Evolutionary conservation across 2,888 invertebrate genomes (phyloP).

Genomic region (Caenorhabditis sinica): DNA sequence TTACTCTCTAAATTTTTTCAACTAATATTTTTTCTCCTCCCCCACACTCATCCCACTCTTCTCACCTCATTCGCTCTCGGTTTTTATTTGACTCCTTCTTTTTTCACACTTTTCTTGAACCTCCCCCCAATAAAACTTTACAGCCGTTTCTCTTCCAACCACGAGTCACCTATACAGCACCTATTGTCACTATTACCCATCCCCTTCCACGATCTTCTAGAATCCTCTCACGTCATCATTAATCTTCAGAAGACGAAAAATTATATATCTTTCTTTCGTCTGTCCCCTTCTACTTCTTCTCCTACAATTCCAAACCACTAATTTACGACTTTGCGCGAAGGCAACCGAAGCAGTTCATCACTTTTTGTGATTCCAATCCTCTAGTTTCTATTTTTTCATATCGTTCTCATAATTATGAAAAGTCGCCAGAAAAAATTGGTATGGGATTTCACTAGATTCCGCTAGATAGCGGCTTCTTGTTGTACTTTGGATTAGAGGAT

Average conservation of each 20-base stretch:
- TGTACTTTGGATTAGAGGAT: too few relatives aligned
- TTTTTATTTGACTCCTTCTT: neutral
- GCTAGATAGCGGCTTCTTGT: too few relatives aligned
- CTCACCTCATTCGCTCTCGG: conserved; percentile 15
- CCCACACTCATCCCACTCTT: conserved; percentile 12
- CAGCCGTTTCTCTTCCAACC: conserved; percentile 11
- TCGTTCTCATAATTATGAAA: conserved; percentile 39
- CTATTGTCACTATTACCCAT: neutral
- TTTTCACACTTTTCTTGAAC: conserved; percentile 18
- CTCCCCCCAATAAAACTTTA: conserved; percentile 58
- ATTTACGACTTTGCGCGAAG: conserved; percentile 60
- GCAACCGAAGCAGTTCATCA: conserved; percentile 37
- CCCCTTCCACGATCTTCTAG: too few relatives aligned
- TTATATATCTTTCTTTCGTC: conserved; percentile 24
- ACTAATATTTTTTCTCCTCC: neutral
- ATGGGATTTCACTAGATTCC: neutral
- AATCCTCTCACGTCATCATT: conserved; percentile 29
- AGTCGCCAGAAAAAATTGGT: neutral
- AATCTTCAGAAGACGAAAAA: conserved; percentile 42
- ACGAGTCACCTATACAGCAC: neutral
- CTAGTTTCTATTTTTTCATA: neutral
- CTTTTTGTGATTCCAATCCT: conserved; percentile 2
- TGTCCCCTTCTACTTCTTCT: neutral
- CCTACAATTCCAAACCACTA: too few relatives aligned
- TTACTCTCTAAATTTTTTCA: neutral